Base-by-base conservation (phyloP, 2,113 vertebrate genomes). In the Orthonyx spaldingii region DNA sequence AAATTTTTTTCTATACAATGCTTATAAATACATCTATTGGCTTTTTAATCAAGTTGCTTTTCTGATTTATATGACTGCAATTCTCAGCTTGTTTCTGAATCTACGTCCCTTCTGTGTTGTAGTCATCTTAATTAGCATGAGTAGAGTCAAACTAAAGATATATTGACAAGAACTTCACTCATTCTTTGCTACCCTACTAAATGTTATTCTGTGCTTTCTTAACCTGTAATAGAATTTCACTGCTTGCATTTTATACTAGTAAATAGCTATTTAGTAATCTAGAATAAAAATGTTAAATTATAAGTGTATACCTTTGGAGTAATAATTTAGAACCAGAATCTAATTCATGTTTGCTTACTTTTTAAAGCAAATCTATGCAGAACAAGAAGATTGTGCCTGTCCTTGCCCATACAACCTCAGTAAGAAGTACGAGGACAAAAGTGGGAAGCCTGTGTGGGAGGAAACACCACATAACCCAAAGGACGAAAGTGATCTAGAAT, bases 381-480 rank as follows among this genome's bases (percentile, higher is more conserved):
- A 89, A 82, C 7, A 68, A 49, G 24, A 69, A 39, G 1, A 1
- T n/a, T 18, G 12, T 50, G 30, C 9, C 37, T 60, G n/a, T 9
- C 50, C 16, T 19, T 6, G 24, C 9, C 16, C 1, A 1, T 50
- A 76, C 4, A 80, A n/a, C 4, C 32, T 42, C 21, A 66, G 5
- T 16, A 47, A 68, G 16, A 80, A 89, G 59, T 11, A 2, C 1
- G 2, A 84, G 44, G 32, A 39, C 19, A 46, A 27, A 86, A 64
- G 15, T 10, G 4, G 10, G 11, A 95, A 84, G 13, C 5, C 37
- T 10, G 6, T 0, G 0, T 47, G 39, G 21, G 16, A 80, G 11
- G 32, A 65, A 26, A 5, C 21, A 32, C 26, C 22, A 20, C 11
- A 33, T 47, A 33, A 74, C 55, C 14, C n/a, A 59, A 50, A 61